phyloP scores from a whole-genome alignment of 2,113 vertebrate species.

The Gallinago undulata region DNA sequence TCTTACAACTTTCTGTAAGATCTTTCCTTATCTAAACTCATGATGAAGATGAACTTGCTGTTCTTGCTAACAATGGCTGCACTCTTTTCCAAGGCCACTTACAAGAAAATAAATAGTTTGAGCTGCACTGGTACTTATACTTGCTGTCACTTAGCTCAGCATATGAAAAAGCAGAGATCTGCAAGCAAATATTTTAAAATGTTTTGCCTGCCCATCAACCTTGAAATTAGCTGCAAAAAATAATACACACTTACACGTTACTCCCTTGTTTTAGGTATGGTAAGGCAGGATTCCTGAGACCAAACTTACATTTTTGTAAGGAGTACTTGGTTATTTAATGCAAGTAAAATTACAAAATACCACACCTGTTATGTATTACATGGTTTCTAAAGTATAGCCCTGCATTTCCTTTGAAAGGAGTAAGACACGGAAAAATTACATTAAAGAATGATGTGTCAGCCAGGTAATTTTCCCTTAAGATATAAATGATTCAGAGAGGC shows the following conservation, averaged over 20 bases:
- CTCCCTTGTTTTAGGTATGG: background rate
- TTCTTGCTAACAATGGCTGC: background rate
- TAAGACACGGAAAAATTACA: background rate
- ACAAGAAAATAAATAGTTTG: background rate
- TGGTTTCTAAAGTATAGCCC: background rate
- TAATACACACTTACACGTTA: background rate
- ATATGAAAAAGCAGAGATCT: background rate
- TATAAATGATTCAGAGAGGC: background rate
- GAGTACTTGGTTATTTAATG: background rate
- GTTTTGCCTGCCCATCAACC: background rate
- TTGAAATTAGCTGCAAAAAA: conserved; percentile 1
- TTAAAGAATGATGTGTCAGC: background rate
- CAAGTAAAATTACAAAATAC: background rate
- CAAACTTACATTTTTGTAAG: background rate
- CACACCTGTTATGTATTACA: background rate
- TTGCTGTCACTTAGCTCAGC: background rate
- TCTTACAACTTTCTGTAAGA: background rate
- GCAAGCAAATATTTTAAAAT: background rate
- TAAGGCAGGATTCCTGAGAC: background rate
- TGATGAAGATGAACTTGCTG: background rate
- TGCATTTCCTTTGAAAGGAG: conserved; percentile 12
- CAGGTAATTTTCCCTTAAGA: background rate
- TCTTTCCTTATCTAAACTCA: background rate
- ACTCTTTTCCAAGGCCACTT: background rate
- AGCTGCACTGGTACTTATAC: background rate